Evolutionary conservation across 1,140 invertebrate species (phyloP).

Genomic region (Sminthurinus signatus): DNA sequence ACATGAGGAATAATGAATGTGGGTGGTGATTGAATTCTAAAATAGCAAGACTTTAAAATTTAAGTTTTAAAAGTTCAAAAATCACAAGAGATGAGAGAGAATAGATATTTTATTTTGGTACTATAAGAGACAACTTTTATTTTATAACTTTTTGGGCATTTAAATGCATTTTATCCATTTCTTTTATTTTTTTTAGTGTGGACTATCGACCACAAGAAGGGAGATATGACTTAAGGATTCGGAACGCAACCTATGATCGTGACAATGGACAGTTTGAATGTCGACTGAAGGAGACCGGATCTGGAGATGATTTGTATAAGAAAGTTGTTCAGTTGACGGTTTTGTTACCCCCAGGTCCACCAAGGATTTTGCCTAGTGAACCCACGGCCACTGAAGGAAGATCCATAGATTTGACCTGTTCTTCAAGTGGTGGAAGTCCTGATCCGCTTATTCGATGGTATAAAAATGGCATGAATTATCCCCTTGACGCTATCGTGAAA

Average conservation of each 20-base stretch:
- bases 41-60: too few relatives aligned
- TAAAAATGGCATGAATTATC: constrained; percentile 48
- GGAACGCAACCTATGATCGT: constrained; percentile 68
- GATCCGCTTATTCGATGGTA: constrained; percentile 52
- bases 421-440: constrained; percentile 77
- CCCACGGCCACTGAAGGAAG: constrained; percentile 51
- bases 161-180: too few relatives aligned
- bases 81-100: too few relatives aligned
- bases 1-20: too few relatives aligned
- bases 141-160: too few relatives aligned
- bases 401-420: constrained; percentile 59
- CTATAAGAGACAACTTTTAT: too few relatives aligned
- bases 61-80: too few relatives aligned
- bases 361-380: constrained; percentile 61
- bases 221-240: constrained; percentile 78
- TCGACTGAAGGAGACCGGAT: constrained; percentile 72
- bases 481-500: constrained; percentile 58
- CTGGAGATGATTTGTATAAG: constrained; percentile 71
- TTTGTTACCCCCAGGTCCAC: constrained; percentile 70
- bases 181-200: constrained; percentile 51
- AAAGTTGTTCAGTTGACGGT: constrained; percentile 78
- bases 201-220: constrained; percentile 69
- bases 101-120: too few relatives aligned
- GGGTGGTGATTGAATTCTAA: too few relatives aligned
- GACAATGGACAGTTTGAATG: constrained; percentile 90